Evolutionary conservation across 1,140 invertebrate species (phyloP).

Genomic region (Acyrthosiphon pisum): DNA sequence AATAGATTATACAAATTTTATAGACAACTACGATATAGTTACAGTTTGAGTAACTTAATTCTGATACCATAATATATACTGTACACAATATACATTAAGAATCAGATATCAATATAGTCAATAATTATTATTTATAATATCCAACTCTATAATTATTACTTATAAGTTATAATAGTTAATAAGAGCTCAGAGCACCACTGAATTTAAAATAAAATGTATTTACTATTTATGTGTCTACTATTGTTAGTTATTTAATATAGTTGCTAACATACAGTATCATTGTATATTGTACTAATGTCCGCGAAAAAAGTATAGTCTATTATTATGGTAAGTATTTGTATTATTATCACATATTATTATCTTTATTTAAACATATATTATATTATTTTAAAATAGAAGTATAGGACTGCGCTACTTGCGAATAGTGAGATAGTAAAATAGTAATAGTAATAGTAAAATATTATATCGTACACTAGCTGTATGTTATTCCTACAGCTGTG

Average conservation of each 20-base stretch:
- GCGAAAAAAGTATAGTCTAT: neutral
- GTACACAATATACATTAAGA: neutral
- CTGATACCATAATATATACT: neutral
- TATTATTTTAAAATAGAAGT: neutral
- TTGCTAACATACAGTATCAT: neutral
- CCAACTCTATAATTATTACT: neutral
- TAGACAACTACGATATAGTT: neutral
- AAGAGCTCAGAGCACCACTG: neutral
- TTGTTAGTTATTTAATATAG: neutral
- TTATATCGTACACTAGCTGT: neutral
- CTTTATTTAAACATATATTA: neutral
- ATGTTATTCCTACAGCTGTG: neutral
- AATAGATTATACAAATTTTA: neutral
- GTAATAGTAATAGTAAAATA: too few relatives aligned
- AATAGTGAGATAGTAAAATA: too few relatives aligned
- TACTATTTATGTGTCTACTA: neutral
- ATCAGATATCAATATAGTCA: neutral
- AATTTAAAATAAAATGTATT: neutral
- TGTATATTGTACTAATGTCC: neutral
- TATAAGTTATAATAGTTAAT: neutral
- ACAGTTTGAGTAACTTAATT: neutral
- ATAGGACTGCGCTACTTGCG: neutral
- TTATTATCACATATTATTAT: neutral
- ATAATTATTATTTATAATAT: neutral
- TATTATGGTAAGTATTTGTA: neutral